Evolutionary conservation across 1,140 invertebrate species (phyloP).

Genomic region (Scaptomyza montana): DNA sequence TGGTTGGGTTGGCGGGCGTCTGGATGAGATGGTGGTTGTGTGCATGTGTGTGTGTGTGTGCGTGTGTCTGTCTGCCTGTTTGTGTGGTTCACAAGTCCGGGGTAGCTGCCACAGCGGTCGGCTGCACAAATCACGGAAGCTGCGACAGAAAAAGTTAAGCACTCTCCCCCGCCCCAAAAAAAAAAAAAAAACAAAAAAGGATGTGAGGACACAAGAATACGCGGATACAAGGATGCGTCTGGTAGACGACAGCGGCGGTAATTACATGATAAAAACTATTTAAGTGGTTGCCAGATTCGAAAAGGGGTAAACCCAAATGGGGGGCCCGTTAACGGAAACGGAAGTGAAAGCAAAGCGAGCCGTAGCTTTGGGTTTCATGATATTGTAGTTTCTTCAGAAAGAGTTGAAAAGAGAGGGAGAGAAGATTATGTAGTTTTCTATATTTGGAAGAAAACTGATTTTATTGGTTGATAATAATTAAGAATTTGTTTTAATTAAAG

Average conservation of each 20-base stretch:
- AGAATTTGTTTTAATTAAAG: too few species aligned
- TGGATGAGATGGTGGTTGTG: background rate
- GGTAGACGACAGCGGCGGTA: conserved; percentile 73
- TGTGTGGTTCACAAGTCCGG: conserved; percentile 6
- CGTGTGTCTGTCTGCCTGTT: too few species aligned
- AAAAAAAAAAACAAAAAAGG: background rate
- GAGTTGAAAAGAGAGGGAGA: background rate
- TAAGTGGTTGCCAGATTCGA: conserved; percentile 55
- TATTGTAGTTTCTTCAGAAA: conserved; percentile 1
- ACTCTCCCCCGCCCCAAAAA: background rate
- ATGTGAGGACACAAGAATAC: conserved; percentile 12
- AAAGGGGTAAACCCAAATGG: background rate
- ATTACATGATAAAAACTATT: conserved; percentile 81
- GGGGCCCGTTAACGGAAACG: conserved; percentile 26
- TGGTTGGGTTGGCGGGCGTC: background rate
- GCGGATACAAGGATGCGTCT: conserved; percentile 55
- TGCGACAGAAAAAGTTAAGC: conserved; percentile 42
- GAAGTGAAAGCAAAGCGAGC: conserved; percentile 17
- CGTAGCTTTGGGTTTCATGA: conserved; percentile 8
- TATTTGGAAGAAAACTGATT: too few species aligned
- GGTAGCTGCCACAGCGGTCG: conserved; percentile 47
- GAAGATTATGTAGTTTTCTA: background rate
- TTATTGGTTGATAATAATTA: too few species aligned
- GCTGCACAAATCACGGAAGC: conserved; percentile 72
- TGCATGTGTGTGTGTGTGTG: too few species aligned